phyloP scores from a whole-genome alignment of 2,888 invertebrate species.

The Pheosia gnoma region DNA sequence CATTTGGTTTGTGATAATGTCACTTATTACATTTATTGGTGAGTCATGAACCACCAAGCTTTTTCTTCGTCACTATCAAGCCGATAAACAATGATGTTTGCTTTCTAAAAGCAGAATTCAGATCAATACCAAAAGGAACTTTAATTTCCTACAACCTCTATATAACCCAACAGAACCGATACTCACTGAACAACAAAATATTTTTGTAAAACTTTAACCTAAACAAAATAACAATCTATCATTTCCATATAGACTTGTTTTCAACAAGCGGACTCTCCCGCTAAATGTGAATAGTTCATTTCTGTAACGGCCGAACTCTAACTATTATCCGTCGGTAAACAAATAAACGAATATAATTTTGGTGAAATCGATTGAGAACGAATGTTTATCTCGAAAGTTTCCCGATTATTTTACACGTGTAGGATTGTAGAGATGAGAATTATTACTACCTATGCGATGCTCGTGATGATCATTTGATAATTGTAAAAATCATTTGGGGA shows the following conservation, averaged over 20 bases:
- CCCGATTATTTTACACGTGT: slow-evolving; percentile 30
- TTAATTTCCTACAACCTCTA: too few species aligned
- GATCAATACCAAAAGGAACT: too few species aligned
- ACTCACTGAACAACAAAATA: slow-evolving; percentile 26
- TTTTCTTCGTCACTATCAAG: too few species aligned
- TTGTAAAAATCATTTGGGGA: background rate
- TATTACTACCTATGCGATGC: background rate
- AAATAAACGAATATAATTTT: slow-evolving; percentile 43
- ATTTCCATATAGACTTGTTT: slow-evolving; percentile 41
- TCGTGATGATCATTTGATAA: background rate
- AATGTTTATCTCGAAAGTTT: slow-evolving; percentile 38
- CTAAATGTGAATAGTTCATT: slow-evolving; percentile 44
- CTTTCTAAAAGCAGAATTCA: too few species aligned
- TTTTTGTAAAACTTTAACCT: slow-evolving; percentile 31
- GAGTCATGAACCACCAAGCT: too few species aligned
- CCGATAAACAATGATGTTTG: too few species aligned
- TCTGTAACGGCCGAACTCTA: slow-evolving; percentile 33
- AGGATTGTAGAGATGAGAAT: background rate
- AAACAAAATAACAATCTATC: slow-evolving; percentile 35
- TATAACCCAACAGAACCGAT: background rate
- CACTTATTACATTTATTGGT: too few species aligned
- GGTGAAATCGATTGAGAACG: slow-evolving; percentile 32
- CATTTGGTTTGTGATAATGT: too few species aligned
- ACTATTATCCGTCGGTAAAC: slow-evolving; percentile 38
- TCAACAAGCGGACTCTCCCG: slow-evolving; percentile 15